phyloP scores from a whole-genome alignment of 1,140 invertebrate species.

The Drosophila novamexicana region DNA sequence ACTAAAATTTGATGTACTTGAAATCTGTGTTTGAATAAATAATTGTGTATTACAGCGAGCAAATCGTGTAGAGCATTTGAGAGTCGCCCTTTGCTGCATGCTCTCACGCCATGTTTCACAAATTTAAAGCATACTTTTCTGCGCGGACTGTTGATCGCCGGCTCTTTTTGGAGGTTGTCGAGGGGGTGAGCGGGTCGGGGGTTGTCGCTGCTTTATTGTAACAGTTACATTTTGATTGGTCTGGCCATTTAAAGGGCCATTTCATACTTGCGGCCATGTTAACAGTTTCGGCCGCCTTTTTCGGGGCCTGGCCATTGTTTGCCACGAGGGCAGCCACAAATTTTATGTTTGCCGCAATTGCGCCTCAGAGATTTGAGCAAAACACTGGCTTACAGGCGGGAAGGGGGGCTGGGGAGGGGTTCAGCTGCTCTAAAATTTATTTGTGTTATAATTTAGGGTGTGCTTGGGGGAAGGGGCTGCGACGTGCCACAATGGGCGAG shows the following conservation, averaged over 20 bases:
- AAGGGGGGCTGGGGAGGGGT: not conserved
- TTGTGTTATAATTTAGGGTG: constrained; percentile 69
- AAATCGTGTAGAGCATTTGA: not conserved
- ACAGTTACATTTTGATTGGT: constrained; percentile 68
- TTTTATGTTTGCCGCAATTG: constrained; percentile 75
- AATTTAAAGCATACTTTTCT: constrained; percentile 1
- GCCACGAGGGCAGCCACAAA: constrained; percentile 31
- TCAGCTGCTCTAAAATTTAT: constrained; percentile 68
- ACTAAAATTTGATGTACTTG: too few relatives aligned
- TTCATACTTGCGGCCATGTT: constrained; percentile 41
- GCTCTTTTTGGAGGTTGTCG: constrained; percentile 1
- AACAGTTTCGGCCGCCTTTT: constrained; percentile 18
- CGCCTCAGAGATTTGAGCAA: constrained; percentile 68
- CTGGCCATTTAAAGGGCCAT: constrained; percentile 56
- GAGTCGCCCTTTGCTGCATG: not conserved
- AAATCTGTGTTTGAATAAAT: not conserved
- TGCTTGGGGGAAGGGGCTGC: not conserved
- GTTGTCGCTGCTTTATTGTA: constrained; percentile 51
- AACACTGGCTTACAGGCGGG: too few relatives aligned
- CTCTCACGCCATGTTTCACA: not conserved
- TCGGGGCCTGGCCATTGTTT: constrained; percentile 5
- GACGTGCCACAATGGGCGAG: not conserved
- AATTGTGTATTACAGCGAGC: not conserved
- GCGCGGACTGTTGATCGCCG: constrained; percentile 31
- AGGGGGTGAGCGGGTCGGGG: not conserved